Conservation (phyloP, 2,888 invertebrate species). For the Lasioglossum lativentre region DNA sequence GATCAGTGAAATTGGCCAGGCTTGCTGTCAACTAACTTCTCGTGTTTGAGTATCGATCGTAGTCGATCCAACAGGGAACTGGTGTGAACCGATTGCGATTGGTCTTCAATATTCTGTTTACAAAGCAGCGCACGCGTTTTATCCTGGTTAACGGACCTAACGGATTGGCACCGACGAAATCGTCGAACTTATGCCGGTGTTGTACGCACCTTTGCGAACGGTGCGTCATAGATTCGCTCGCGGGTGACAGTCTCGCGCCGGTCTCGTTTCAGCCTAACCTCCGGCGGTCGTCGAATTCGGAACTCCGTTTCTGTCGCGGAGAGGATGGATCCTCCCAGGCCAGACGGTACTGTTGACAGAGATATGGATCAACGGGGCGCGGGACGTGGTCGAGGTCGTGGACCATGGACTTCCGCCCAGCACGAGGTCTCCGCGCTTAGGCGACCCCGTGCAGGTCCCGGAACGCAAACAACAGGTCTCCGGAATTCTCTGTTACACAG, state of each 20-base stretch:
- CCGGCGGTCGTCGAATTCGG: not conserved
- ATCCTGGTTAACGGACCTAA: conserved; percentile 40
- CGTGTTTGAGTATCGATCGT: conserved; percentile 51
- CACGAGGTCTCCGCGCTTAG: conserved; percentile 68
- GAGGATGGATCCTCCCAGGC: conserved; percentile 76
- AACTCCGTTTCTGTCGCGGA: not conserved
- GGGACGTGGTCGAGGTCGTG: conserved; percentile 74
- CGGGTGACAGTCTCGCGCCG: conserved; percentile 33
- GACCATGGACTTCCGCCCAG: conserved; percentile 55
- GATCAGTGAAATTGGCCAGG: not conserved
- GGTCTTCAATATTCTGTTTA: conserved; percentile 46
- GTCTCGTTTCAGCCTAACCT: conserved; percentile 51
- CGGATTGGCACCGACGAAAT: conserved; percentile 5
- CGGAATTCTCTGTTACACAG: not conserved
- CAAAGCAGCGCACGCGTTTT: conserved; percentile 42
- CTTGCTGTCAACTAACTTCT: conserved; percentile 36
- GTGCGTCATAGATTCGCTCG: conserved; percentile 18
- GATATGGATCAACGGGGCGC: conserved; percentile 49
- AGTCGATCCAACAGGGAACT: conserved; percentile 30
- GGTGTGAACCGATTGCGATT: conserved; percentile 8
- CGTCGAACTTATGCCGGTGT: conserved; percentile 39
- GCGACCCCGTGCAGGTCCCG: conserved; percentile 70
- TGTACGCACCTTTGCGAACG: conserved; percentile 10
- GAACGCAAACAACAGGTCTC: conserved; percentile 54
- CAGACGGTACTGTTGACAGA: conserved; percentile 71